Percentiles rank a stretch among this genome's conserved stretches.
These are phyloP conservation scores for Harpalus rufipes DNA, from an alignment of 2,888 invertebrate species.

Conservation along the genomic window DNA sequence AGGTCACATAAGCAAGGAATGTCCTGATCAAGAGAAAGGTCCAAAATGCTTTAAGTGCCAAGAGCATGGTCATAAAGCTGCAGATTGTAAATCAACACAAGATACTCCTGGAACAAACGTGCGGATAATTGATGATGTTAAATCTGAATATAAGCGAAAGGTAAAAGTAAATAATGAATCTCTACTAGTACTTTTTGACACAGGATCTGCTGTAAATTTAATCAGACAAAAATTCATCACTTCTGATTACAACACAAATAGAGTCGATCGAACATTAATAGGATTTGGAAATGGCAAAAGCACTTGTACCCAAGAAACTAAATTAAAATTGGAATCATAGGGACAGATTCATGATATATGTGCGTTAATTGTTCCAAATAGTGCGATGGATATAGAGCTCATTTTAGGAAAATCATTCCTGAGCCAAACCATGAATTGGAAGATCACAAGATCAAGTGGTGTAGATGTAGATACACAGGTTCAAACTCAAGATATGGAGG, in stretches of 20 bases:
- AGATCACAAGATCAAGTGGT: background rate
- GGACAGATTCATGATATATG: conserved; percentile 3
- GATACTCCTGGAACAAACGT: background rate
- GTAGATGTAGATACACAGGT: background rate
- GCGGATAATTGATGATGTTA: too few relatives aligned
- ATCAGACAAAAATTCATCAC: background rate
- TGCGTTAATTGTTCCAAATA: background rate
- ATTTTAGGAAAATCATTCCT: conserved; percentile 1
- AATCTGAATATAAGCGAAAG: too few relatives aligned
- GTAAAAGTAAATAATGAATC: conserved; percentile 6
- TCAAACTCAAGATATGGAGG: background rate
- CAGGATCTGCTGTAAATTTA: conserved; percentile 5
- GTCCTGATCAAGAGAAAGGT: conserved; percentile 11
- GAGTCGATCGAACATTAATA: background rate
- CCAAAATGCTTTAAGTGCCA: background rate
- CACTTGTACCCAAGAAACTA: background rate
- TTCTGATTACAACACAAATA: background rate
- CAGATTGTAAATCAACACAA: background rate
- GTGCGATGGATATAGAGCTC: background rate
- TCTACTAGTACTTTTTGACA: conserved; percentile 1
- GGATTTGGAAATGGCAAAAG: background rate
- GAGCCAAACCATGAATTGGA: background rate
- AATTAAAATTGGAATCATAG: conserved; percentile 1
- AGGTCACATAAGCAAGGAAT: background rate
- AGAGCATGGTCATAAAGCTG: background rate